Percentiles rank a stretch among this genome's conserved stretches.
These are phyloP conservation scores for Sesamia nonagrioides DNA, from an alignment of 1,140 invertebrate genomes.

Conservation along the genomic window DNA sequence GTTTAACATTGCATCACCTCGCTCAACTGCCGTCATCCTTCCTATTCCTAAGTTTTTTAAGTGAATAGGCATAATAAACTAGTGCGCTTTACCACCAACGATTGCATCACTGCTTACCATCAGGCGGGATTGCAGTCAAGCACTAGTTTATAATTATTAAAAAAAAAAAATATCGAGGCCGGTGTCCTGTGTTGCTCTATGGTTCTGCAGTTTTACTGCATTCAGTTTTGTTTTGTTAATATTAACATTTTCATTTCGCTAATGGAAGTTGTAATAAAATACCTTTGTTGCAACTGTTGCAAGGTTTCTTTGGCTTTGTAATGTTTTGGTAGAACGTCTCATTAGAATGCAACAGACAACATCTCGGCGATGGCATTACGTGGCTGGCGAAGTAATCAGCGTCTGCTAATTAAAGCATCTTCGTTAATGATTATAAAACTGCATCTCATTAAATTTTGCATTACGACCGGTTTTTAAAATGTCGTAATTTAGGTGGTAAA, in stretches of 20 bases:
- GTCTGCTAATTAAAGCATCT: neutral
- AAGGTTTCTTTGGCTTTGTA: slow-evolving; percentile 5
- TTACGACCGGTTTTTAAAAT: neutral
- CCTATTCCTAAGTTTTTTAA: no score
- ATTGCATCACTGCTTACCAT: no score
- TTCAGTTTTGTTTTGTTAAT: neutral
- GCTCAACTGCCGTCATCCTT: no score
- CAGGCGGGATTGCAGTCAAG: no score
- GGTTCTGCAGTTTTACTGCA: neutral
- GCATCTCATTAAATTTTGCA: neutral
- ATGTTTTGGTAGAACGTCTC: neutral
- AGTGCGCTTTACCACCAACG: no score
- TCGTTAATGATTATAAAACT: neutral
- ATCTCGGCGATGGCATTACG: neutral
- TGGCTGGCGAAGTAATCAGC: neutral
- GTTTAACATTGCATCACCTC: no score
- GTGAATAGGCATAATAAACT: no score
- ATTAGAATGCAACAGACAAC: slow-evolving; percentile 29
- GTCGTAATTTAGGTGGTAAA: neutral
- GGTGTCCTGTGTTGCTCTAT: no score
- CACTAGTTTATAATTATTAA: no score
- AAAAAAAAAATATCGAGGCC: no score
- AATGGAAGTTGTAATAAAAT: neutral
- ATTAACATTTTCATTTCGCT: neutral
- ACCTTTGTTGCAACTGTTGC: neutral